Evolutionary conservation across 2,113 vertebrate genomes (phyloP).

Genomic region (Rhizomys pruinosus): DNA sequence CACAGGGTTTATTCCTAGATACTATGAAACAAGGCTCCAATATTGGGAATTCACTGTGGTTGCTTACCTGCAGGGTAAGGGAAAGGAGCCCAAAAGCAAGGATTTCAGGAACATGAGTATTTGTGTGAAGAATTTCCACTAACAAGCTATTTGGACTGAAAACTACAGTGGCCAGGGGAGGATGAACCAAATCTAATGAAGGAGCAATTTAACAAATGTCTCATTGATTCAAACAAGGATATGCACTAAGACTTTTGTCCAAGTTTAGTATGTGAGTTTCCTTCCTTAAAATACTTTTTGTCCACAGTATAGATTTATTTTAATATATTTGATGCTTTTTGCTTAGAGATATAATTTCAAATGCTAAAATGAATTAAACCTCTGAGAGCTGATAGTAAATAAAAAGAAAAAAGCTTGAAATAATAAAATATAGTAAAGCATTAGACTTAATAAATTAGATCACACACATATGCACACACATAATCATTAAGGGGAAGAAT

Average conservation of each 20-base stretch:
- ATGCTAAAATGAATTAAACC: neutral
- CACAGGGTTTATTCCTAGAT: neutral
- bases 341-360: neutral
- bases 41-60: neutral
- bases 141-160: neutral
- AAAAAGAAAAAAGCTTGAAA: neutral
- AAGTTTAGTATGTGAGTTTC: neutral
- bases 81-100: neutral
- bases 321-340: slow-evolving; percentile 21
- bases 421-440: neutral
- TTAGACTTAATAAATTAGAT: neutral
- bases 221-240: neutral
- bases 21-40: neutral
- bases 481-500: neutral
- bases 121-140: neutral
- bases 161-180: neutral
- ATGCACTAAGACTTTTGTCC: neutral
- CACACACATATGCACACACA: neutral
- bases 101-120: neutral
- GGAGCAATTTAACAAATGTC: neutral
- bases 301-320: neutral
- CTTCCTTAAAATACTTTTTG: neutral
- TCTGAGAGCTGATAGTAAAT: neutral
- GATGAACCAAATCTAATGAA: neutral
- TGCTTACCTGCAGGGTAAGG: neutral